Conservation (phyloP, 2,888 invertebrate genomes). For the Parnassius smintheus region DNA sequence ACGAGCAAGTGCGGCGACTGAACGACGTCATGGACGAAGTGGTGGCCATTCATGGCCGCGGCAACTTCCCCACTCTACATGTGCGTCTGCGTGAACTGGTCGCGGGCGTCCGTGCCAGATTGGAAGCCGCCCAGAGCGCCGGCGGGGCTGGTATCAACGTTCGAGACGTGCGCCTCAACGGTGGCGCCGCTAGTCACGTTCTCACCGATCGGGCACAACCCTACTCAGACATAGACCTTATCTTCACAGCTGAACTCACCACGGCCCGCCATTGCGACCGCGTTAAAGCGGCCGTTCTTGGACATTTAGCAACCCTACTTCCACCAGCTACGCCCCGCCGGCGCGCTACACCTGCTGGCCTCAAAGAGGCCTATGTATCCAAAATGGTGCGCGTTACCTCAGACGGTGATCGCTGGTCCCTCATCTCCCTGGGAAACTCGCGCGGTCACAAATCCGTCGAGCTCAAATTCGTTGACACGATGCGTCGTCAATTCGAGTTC, state of each 20-base stretch:
- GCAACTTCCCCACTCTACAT: conserved; percentile 96
- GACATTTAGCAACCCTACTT: conserved; percentile 94
- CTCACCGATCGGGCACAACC: conserved; percentile 93
- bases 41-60: conserved; percentile 95
- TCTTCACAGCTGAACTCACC: conserved; percentile 97
- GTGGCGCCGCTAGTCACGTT: conserved; percentile 98
- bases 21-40: conserved; percentile 98
- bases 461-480: conserved; percentile 98
- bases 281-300: conserved; percentile 97
- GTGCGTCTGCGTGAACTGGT: conserved; percentile 96
- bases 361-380: conserved; percentile 98
- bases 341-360: conserved; percentile 94
- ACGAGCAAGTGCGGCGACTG: conserved; percentile 96
- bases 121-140: conserved; percentile 88
- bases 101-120: conserved; percentile 92
- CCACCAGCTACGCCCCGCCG: conserved; percentile 94
- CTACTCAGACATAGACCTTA: conserved; percentile 99
- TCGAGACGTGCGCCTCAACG: conserved; percentile 96
- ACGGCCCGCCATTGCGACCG: conserved; percentile 95
- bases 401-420: conserved; percentile 98
- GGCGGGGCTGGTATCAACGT: conserved; percentile 92
- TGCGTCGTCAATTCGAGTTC: conserved; percentile 99
- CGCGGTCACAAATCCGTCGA: conserved; percentile 97
- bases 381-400: conserved; percentile 99
- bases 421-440: conserved; percentile 98